Percentiles rank a stretch among this genome's conserved stretches.
These are phyloP conservation scores for Ctenomys sociabilis DNA, from an alignment of 2,113 vertebrate species.

Conservation along the genomic window DNA sequence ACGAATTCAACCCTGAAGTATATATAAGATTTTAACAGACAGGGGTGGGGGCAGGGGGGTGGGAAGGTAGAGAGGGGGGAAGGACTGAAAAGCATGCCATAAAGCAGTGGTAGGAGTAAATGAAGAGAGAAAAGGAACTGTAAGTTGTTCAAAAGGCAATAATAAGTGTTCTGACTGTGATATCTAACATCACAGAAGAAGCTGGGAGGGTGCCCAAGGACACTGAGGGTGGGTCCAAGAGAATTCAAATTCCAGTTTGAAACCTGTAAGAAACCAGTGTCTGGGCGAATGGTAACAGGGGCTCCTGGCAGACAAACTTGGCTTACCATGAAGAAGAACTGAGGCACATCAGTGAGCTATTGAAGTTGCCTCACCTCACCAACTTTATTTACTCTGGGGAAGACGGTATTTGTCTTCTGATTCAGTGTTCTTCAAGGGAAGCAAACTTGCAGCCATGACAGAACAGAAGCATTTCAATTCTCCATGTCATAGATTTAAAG, in stretches of 20 bases:
- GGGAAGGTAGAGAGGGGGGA: background rate
- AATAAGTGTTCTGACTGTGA: background rate
- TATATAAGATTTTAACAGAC: background rate
- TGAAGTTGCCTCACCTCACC: background rate
- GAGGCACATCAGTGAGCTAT: background rate
- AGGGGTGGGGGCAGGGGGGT: too few relatives aligned
- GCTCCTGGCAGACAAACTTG: background rate
- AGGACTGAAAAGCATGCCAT: background rate
- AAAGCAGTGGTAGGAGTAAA: slow-evolving; percentile 28
- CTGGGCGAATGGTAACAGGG: background rate
- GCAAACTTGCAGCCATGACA: background rate
- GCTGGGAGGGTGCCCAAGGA: background rate
- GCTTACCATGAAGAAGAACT: background rate
- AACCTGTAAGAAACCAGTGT: background rate
- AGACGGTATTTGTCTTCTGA: background rate
- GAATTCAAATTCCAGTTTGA: slow-evolving; percentile 26
- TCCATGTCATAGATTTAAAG: background rate
- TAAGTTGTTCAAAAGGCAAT: background rate
- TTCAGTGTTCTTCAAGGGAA: background rate
- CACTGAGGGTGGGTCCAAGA: background rate
- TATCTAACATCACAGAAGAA: background rate
- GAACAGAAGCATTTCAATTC: background rate
- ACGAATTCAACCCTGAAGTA: background rate
- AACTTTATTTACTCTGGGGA: background rate
- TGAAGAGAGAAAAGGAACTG: background rate